Base-by-base conservation (phyloP, 2,113 vertebrate species). In the Bostrychus sinensis region DNA sequence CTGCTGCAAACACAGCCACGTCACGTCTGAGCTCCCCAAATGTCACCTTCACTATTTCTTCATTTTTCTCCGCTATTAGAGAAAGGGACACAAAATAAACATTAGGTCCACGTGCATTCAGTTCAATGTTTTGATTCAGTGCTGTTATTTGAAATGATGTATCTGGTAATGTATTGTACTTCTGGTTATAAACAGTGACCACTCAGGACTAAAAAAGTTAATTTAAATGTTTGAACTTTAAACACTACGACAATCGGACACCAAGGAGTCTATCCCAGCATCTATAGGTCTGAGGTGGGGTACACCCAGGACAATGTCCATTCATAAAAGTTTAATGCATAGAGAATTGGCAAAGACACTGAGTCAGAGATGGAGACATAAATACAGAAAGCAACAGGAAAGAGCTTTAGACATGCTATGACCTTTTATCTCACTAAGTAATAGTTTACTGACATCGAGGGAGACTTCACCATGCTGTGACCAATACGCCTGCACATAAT, bases 1-100 rank as follows among this genome's bases (percentile, higher is more conserved):
- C 96, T 0, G 95, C 94, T 5, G 97, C 96, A 26, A 93, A 96
- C 81, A 96, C 48, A 0, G 96, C 96, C 17, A 98, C 96, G 2
- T 92, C 91, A 9, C 91, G 90, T 78, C 93, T 89, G 74, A 99
- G 75, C 61, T 98, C 95, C 38, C 92, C 90, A 61, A 94, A 98
- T 4, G 96, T 97, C 85, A 99, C 94, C 89, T 98, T 98, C 48
- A 71, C 34, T 0, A 97, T 93, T 69, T 98, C 95, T 53, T 99
- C 97, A n/a, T 89, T 93, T 19, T 92, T 94, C 88, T 99, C 97
- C 43, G 91, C 97, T 99, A 80, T 32, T 4, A 6, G 14, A 57
- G 1, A 64, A 34, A 70, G 0, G 70, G 7, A 51, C 45, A 48
- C 32, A 34, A 25, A 25, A 25, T 25, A 25, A 48, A 13, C 12